Evolutionary conservation across 2,113 vertebrate genomes (phyloP), one percentile per base, ranked within the genome.

Genomic region (Erinaceus europaeus): DNA sequence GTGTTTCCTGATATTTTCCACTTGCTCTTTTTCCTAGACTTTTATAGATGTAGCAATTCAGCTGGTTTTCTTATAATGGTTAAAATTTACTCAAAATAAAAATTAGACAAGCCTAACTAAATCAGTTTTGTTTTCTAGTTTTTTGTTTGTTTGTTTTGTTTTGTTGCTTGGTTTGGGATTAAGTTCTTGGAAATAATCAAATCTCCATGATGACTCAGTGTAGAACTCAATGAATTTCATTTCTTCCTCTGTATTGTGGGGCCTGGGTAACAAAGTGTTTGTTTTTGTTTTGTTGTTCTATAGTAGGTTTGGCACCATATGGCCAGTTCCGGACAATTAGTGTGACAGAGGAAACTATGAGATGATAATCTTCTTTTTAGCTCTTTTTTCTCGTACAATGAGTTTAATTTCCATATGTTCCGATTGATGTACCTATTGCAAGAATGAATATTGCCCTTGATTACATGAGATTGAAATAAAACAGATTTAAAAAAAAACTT

Each of bases 111-210:
- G 42, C 52, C 80, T 83, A 52, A 68, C 57, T 48, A 90, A 79
- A 52, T 1, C 4, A 83, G 25, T 11, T 59, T 90, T 79, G n/a
- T n/a, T n/a, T n/a, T 27, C 25, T 57, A 27, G 20, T 50, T 50
- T 50, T 50, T 15, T 50, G 12, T 50, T 50, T 15, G 20, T 50
- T 50, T 50, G 20, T 50, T 50, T 50, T 50, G 48, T 50, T 50
- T 50, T 50, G 48, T 86, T 59, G 21, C 25, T 77, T 87, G 9
- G 2, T 62, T 88, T 67, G 0, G 14, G 1, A 38, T 90, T 86
- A 79, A 36, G 69, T 86, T 86, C 27, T 78, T 52, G 12, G n/a
- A 93, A 90, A 68, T 83, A 85, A 82, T 89, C 18, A n/a, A 59
- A 75, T 72, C 10, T 69, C 2, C 9, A 20, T n/a, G 72, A 4